Evolutionary conservation across 2,888 invertebrate genomes (phyloP).

Genomic region (Ennomos erosarius): DNA sequence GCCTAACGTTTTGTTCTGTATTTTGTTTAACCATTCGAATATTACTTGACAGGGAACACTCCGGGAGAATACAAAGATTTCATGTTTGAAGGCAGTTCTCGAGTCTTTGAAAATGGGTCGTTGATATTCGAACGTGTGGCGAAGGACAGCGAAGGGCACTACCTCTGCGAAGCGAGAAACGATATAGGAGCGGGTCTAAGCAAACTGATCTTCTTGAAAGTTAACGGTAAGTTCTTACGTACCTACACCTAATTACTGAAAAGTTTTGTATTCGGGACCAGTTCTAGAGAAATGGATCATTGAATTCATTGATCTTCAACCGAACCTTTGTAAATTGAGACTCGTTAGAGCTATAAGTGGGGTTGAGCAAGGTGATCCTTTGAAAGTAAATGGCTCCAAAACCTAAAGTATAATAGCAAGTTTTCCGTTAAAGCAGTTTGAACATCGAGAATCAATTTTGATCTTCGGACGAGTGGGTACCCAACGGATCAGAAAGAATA

Average conservation of each 20-base stretch:
- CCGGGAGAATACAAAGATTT: slow-evolving; percentile 94
- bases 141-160: slow-evolving; percentile 95
- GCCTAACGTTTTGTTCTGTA: slow-evolving; percentile 16
- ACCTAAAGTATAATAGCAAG: too few species aligned
- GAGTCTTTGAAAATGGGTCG: slow-evolving; percentile 92
- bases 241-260: neutral
- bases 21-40: slow-evolving; percentile 29
- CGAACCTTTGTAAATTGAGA: slow-evolving; percentile 16
- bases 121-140: slow-evolving; percentile 92
- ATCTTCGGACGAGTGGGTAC: too few species aligned
- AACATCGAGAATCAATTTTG: too few species aligned
- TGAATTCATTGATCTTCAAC: slow-evolving; percentile 12
- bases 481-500: too few species aligned
- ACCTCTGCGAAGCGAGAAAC: slow-evolving; percentile 97
- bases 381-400: neutral
- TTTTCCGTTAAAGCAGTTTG: too few species aligned
- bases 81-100: slow-evolving; percentile 91
- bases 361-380: slow-evolving; percentile 4
- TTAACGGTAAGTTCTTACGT: slow-evolving; percentile 90
- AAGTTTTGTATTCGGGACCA: slow-evolving; percentile 8
- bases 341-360: slow-evolving; percentile 13
- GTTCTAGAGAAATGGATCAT: slow-evolving; percentile 8
- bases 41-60: slow-evolving; percentile 78
- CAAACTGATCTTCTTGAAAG: slow-evolving; percentile 95
- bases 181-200: slow-evolving; percentile 96